Base-by-base conservation (phyloP, 2,888 invertebrate genomes). In the Thecocarcelia acutangulata region DNA sequence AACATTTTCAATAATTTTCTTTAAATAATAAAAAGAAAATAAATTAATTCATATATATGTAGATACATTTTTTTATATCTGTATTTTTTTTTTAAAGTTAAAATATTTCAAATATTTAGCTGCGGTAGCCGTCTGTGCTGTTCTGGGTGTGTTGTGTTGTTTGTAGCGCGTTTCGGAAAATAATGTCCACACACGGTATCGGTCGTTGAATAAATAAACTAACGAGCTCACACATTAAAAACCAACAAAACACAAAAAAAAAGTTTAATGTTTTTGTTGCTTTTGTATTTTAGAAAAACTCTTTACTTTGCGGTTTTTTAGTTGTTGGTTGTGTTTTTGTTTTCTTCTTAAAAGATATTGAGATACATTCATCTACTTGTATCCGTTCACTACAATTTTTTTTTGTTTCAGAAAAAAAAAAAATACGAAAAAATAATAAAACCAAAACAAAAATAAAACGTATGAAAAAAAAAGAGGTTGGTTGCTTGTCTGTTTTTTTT, bases 121-220 rank as follows among this genome's bases (percentile, higher is more conserved):
- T 44, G 80, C 54, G 11, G 54, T 40, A 50, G 50, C 40, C 44
- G 50, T 44, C 37, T 63, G 79, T 33, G 3, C 33, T 33, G 50
- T 11, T 40, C 48, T 52, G 50, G 54, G 44, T 63, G 79, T 83
- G 80, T 33, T 82, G 73, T 70, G 75, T 78, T 69, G 66, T 68
- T 64, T 79, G 86, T 87, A 85, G 87, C 87, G 89, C 89, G 89
- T 87, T 88, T 88, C 87, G 87, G 87, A 87, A 89, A 90, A 88
- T 87, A 90, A 88, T 90, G 90, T 90, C 90, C 89, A 88, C 89
- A 88, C 89, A 87, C 89, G 88, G 88, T 87, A 89, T 90, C 89
- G 87, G 88, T 88, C 90, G 89, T 88, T 88, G 90, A 90, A 89
- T 90, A 90, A 90, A 90, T 90, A 90, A 90, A 89, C 86, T 87